Conservation (phyloP, 2,113 vertebrate genomes). For the Syngnathus typhle region DNA sequence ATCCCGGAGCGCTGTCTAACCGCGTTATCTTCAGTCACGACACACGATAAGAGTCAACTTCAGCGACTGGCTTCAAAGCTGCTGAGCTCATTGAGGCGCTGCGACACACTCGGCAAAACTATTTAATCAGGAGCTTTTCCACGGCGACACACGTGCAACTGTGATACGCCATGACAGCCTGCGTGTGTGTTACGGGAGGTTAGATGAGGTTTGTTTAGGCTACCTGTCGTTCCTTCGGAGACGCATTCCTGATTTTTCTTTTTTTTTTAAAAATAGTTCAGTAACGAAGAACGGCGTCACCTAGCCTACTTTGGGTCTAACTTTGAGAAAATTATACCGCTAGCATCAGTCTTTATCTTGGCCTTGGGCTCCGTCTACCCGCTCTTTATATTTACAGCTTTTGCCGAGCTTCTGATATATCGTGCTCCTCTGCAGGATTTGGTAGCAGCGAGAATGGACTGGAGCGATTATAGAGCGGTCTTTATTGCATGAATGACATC, state of each 20-base stretch:
- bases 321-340: slow-evolving; percentile 1
- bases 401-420: slow-evolving; percentile 35
- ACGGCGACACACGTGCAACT: slow-evolving; percentile 28
- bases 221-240: slow-evolving; percentile 18
- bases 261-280: slow-evolving; percentile 14
- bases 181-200: slow-evolving; percentile 21
- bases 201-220: slow-evolving; percentile 51
- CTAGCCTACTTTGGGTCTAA: neutral
- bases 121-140: slow-evolving; percentile 65
- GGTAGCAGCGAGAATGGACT: slow-evolving; percentile 32
- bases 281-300: slow-evolving; percentile 15
- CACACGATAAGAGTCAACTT: slow-evolving; percentile 46
- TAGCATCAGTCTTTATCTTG: slow-evolving; percentile 33
- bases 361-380: slow-evolving; percentile 20
- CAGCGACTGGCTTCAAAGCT: slow-evolving; percentile 66
- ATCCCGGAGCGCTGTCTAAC: slow-evolving; percentile 30
- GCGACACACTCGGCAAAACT: slow-evolving; percentile 46
- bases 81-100: slow-evolving; percentile 40
- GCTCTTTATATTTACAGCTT: slow-evolving; percentile 40
- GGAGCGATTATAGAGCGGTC: slow-evolving; percentile 51
- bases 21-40: slow-evolving; percentile 43
- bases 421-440: slow-evolving; percentile 34
- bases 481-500: slow-evolving; percentile 55
- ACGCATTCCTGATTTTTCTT: slow-evolving; percentile 2
- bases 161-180: slow-evolving; percentile 21